These are phyloP conservation scores for Tichodroma muraria DNA, from an alignment of 2,113 vertebrate genomes.

Conservation along the genomic window DNA sequence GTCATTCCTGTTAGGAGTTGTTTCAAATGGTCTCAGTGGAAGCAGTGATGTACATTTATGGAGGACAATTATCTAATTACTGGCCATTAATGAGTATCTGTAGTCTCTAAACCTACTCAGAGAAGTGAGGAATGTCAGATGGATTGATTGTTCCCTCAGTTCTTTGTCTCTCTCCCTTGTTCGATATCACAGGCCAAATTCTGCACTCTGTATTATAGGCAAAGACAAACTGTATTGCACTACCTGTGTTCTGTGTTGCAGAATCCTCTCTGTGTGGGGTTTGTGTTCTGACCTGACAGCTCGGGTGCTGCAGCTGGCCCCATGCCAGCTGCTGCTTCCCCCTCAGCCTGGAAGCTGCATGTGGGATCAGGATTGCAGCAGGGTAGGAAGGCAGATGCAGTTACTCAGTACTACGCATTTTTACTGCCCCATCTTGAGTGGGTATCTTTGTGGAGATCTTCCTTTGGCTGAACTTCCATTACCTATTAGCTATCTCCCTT, in stretches of 20 bases:
- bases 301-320: neutral
- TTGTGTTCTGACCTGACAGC: neutral
- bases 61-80: neutral
- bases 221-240: neutral
- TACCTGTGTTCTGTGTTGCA: neutral
- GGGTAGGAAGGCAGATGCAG: neutral
- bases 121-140: neutral
- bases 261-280: neutral
- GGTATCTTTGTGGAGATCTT: neutral
- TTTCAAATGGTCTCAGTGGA: neutral
- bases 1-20: neutral
- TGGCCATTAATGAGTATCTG: neutral
- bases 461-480: neutral
- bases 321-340: neutral
- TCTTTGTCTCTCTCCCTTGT: neutral
- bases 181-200: neutral
- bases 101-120: neutral
- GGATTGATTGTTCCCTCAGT: neutral
- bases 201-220: fast-evolving
- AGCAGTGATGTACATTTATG: fast-evolving
- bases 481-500: neutral
- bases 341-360: fast-evolving
- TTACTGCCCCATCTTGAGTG: neutral
- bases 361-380: neutral
- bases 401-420: fast-evolving